Percentiles rank a stretch among this genome's conserved stretches.
Conservation (phyloP, 2,888 invertebrate species). For the Acleris laterana region DNA sequence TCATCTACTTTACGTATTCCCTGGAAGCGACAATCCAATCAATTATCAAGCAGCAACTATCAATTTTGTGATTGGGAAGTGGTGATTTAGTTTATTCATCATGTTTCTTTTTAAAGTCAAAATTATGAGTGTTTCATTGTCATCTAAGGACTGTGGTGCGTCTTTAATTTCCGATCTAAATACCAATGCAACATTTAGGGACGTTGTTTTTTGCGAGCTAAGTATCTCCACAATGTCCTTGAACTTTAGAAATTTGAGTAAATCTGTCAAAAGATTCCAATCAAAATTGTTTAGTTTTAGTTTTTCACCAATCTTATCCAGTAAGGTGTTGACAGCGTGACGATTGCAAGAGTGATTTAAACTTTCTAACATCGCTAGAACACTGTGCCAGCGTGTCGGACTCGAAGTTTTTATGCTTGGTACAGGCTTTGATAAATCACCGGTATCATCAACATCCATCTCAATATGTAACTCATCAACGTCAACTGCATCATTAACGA, state of each 20-base stretch:
- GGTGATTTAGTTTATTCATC: neutral
- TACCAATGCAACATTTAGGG: neutral
- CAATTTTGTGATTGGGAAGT: neutral
- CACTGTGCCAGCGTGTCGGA: conserved; percentile 11
- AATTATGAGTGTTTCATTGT: neutral
- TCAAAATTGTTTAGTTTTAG: conserved; percentile 7
- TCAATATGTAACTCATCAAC: neutral
- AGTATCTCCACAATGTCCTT: too few species aligned
- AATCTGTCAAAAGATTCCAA: conserved; percentile 7
- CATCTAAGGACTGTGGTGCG: neutral
- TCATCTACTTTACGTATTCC: too few species aligned
- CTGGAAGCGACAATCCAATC: neutral
- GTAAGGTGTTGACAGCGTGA: conserved; percentile 2
- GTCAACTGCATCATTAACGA: neutral
- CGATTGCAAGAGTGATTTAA: conserved; percentile 7
- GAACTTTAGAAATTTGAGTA: conserved; percentile 3
- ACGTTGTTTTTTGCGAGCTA: neutral
- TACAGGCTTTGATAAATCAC: neutral
- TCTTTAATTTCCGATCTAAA: neutral
- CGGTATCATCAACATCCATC: neutral
- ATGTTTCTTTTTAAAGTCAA: neutral
- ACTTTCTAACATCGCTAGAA: conserved; percentile 14
- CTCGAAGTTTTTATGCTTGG: neutral
- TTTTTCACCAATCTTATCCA: neutral
- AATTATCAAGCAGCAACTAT: neutral